phyloP scores from a whole-genome alignment of 2,113 vertebrate genomes.

The Scolopax mira region DNA sequence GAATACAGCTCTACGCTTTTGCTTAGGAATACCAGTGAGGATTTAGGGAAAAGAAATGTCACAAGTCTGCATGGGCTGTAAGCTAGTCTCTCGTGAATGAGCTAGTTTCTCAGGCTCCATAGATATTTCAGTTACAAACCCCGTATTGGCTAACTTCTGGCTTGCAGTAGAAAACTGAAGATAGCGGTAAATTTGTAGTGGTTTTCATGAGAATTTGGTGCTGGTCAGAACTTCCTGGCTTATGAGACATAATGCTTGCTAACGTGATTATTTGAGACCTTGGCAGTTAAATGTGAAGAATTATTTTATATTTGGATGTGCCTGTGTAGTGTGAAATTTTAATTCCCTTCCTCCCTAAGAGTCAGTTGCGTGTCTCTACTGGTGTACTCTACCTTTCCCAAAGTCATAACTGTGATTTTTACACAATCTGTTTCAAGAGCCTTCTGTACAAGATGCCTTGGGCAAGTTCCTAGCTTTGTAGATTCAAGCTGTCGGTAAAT shows the following conservation, averaged over 20 bases:
- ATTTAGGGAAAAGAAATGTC: neutral
- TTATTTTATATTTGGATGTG: neutral
- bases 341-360: neutral
- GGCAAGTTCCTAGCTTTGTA: conserved; percentile 65
- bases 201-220: neutral
- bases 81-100: neutral
- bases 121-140: neutral
- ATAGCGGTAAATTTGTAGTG: neutral
- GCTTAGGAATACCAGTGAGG: neutral
- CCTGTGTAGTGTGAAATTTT: neutral
- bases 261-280: neutral
- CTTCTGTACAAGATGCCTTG: conserved; percentile 62
- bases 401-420: conserved; percentile 51
- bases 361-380: conserved; percentile 21
- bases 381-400: conserved; percentile 45
- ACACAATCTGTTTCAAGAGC: conserved; percentile 60
- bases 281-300: neutral
- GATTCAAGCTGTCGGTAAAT: conserved; percentile 67
- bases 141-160: neutral
- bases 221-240: neutral
- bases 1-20: neutral
- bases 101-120: neutral
- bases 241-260: neutral
- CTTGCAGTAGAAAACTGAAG: neutral
- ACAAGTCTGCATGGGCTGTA: neutral